Evolutionary conservation across 2,888 invertebrate species (phyloP).

Genomic region (Blera fallax): DNA sequence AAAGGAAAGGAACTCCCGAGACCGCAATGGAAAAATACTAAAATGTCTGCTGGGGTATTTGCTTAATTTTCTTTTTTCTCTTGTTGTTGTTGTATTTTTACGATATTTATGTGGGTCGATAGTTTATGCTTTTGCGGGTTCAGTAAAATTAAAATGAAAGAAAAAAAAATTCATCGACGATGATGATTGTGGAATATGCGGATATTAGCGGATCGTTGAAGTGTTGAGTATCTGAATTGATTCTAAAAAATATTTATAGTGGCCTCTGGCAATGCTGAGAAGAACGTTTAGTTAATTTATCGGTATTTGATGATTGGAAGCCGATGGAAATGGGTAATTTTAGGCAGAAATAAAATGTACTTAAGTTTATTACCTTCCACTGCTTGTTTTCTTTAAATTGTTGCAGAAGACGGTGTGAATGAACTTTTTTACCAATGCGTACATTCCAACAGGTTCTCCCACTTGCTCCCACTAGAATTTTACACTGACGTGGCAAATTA

Average conservation of each 20-base stretch:
- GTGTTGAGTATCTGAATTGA: conserved; percentile 27
- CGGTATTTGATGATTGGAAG: neutral
- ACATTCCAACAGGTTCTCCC: neutral
- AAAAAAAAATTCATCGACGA: conserved; percentile 25
- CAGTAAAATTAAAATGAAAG: neutral
- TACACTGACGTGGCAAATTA: no score
- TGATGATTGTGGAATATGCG: conserved; percentile 55
- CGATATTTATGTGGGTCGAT: conserved; percentile 55
- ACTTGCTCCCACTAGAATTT: no score
- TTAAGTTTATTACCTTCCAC: neutral
- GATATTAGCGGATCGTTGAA: conserved; percentile 23
- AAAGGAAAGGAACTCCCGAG: conserved; percentile 48
- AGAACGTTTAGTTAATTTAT: conserved; percentile 2
- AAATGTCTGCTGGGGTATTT: conserved; percentile 32
- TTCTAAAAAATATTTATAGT: conserved; percentile 38
- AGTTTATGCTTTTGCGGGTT: conserved; percentile 28
- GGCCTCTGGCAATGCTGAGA: neutral
- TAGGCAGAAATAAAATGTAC: neutral
- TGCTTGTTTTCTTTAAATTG: neutral
- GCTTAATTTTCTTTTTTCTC: conserved; percentile 22
- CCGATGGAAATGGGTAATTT: neutral
- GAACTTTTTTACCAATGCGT: neutral
- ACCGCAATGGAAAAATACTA: neutral
- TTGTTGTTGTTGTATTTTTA: conserved; percentile 2
- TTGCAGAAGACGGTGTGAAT: neutral